These are phyloP conservation scores for Phalanger gymnotis DNA, from an alignment of 2,797 vertebrate genomes.

Conservation along the genomic window DNA sequence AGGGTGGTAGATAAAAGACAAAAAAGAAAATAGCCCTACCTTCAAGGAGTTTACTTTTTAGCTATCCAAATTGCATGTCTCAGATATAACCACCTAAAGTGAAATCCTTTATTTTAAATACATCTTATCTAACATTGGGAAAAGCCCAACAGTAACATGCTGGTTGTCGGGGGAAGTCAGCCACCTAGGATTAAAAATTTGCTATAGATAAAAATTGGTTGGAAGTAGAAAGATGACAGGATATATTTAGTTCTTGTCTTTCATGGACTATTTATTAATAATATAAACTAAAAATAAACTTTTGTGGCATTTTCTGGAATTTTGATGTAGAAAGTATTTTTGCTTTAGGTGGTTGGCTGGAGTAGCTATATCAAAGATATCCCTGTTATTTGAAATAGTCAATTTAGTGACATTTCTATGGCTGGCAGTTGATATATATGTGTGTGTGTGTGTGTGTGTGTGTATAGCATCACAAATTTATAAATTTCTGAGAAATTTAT, in stretches of 20 bases:
- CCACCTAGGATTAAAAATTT: conserved; percentile 27
- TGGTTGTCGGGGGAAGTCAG: not conserved
- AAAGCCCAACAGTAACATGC: not conserved
- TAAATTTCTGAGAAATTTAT: conserved; percentile 15
- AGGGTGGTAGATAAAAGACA: not conserved
- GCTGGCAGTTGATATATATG: conserved; percentile 35
- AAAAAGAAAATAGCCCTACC: not conserved
- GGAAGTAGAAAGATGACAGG: conserved; percentile 44
- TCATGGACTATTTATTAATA: not conserved
- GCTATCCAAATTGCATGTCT: conserved; percentile 46
- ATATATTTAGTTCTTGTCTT: conserved; percentile 21
- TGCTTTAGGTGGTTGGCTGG: not conserved
- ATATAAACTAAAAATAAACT: not conserved
- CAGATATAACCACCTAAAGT: not conserved
- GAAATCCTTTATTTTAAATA: conserved; percentile 53
- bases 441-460: too few relatives aligned
- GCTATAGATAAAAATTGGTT: conserved; percentile 39
- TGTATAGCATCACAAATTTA: conserved; percentile 13
- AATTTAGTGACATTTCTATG: conserved; percentile 30
- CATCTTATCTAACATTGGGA: conserved; percentile 29
- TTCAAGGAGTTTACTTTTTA: conserved; percentile 7
- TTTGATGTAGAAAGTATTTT: conserved; percentile 37
- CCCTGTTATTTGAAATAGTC: not conserved
- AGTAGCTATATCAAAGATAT: not conserved
- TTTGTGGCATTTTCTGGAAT: conserved; percentile 49